Evolutionary conservation across 2,113 vertebrate genomes (phyloP), one percentile per base, ranked within the genome.

Genomic region (Neomonachus schauinslandi): DNA sequence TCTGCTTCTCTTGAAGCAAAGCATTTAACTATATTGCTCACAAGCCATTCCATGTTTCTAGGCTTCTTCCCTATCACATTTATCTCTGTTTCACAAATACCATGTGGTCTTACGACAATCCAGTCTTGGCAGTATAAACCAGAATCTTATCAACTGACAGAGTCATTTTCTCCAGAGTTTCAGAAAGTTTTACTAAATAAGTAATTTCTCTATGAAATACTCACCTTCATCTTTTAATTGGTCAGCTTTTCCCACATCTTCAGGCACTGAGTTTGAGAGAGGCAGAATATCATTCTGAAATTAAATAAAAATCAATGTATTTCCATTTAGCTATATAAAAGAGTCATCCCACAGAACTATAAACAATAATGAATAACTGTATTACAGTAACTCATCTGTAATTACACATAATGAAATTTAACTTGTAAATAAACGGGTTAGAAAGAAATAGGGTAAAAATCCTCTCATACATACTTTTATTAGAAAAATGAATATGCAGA

Each of bases 181-280:
- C 86, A 82, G 28, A 87, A 87, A 89, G 19, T 4, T 80, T 61
- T 69, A 90, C 26, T 26, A 92, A 95, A 36, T 82, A 69, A 90
- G 13, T 31, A 18, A 91, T 69, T 79, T 87, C 88, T 77, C 8
- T 77, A 74, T 28, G 59, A 95, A 95, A 90, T 86, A 98, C 95
- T 97, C 98, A 99, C 99, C 99, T 99, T 99, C 99, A 95, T 99
- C 99, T 98, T 99, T 99, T 42, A 99, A 98, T 81, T 99, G 99
- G 96, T 99, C 99, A 42, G 99, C 99, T 98, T 99, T 99, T 96
- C 99, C 99, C 7, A 98, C 98, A 69, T 99, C 99, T 97, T 99
- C 99, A 88, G 99, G 98, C 93, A 99, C 99, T 12, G 98, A 99
- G 98, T 99, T 98, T 82, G 99, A 99, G 84, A 99, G 97, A 46